Evolutionary conservation across 2,113 vertebrate species (phyloP).

Genomic region (Mystacornis crossleyi): DNA sequence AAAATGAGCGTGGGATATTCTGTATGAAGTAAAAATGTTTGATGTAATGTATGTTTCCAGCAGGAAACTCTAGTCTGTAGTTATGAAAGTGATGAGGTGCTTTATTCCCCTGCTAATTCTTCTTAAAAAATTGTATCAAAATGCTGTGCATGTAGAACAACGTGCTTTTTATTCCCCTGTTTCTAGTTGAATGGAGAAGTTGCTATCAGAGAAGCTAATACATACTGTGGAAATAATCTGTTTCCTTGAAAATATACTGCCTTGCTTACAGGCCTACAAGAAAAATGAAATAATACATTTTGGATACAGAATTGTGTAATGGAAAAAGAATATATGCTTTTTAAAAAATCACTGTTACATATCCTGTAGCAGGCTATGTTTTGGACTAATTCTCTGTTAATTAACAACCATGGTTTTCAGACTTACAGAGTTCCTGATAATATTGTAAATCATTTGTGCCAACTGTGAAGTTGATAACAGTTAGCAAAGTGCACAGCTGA

Average conservation of each 20-base stretch:
- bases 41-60: background rate
- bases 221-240: background rate
- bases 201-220: background rate
- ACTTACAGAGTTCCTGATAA: background rate
- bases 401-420: background rate
- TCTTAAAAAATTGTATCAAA: background rate
- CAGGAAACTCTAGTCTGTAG: conserved; percentile 25
- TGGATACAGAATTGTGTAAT: background rate
- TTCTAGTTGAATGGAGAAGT: background rate
- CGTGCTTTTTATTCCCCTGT: background rate
- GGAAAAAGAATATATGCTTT: background rate
- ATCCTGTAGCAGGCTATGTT: background rate
- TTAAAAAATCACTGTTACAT: background rate
- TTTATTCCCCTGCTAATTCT: conserved; percentile 12
- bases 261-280: background rate
- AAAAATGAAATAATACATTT: background rate
- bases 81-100: conserved; percentile 1
- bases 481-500: background rate
- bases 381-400: background rate
- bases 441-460: background rate
- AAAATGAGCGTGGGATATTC: background rate
- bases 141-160: background rate
- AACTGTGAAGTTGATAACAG: background rate
- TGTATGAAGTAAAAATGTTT: background rate
- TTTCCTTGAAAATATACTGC: background rate